Conservation (phyloP, 2,797 vertebrate genomes). For the Hydrolagus colliei region DNA sequence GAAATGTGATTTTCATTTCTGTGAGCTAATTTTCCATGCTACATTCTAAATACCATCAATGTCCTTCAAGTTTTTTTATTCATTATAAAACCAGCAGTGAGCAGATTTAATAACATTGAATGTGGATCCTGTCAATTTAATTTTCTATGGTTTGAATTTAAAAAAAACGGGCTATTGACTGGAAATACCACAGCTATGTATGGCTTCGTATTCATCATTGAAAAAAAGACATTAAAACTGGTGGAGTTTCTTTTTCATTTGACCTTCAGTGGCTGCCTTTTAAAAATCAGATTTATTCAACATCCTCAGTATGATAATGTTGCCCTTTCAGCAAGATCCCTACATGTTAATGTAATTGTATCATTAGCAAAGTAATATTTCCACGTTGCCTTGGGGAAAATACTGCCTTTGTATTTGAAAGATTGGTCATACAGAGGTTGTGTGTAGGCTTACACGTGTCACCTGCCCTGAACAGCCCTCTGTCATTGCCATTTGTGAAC, state of each 20-base stretch:
- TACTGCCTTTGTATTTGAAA: background rate
- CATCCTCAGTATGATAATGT: conserved; percentile 14
- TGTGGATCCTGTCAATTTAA: background rate
- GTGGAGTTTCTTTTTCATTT: background rate
- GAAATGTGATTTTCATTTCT: conserved; percentile 14
- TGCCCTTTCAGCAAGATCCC: conserved; percentile 14
- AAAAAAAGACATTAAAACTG: background rate
- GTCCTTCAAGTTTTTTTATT: conserved; percentile 23
- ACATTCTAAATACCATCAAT: conserved; percentile 27
- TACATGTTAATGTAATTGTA: conserved; percentile 18
- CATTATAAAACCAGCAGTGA: conserved; percentile 13
- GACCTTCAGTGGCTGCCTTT: conserved; percentile 23
- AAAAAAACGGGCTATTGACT: conserved; percentile 8
- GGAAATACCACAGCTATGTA: conserved; percentile 5
- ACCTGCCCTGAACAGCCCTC: background rate
- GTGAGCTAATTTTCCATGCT: conserved; percentile 11
- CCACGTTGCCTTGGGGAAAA: background rate
- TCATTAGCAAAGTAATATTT: background rate
- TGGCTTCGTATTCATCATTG: background rate
- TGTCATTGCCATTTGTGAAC: background rate
- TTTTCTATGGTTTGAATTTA: conserved; percentile 27
- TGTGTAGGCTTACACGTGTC: background rate
- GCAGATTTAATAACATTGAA: conserved; percentile 26
- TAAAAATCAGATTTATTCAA: conserved; percentile 27
- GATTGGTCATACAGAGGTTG: background rate